phyloP scores from a whole-genome alignment of 1,140 invertebrate species.

The Aphis craccivora region DNA sequence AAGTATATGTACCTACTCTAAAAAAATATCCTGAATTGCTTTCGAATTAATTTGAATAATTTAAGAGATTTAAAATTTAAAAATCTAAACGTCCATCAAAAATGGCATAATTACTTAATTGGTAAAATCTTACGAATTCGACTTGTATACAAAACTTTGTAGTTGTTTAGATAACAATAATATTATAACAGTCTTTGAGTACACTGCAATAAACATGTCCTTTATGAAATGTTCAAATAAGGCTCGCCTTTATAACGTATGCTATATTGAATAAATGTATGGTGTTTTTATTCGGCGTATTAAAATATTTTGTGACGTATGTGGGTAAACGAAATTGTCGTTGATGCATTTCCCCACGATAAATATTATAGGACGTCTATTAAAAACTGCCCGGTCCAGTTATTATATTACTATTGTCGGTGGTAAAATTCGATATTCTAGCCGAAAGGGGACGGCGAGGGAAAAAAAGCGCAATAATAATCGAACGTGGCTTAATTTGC shows the following conservation, averaged over 20 bases:
- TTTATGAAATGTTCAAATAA: background rate
- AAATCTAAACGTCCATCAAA: background rate
- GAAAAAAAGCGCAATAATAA: slow-evolving; percentile 44
- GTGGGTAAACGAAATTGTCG: background rate
- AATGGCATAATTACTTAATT: background rate
- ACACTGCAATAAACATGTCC: too few species aligned
- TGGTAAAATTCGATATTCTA: slow-evolving; percentile 23
- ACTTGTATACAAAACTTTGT: too few species aligned
- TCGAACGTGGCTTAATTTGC: slow-evolving; percentile 37
- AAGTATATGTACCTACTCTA: too few species aligned
- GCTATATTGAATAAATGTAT: background rate
- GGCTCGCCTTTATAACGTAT: background rate
- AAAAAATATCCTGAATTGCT: background rate
- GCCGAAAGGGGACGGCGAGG: background rate
- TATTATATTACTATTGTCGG: slow-evolving; percentile 1
- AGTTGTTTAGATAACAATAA: too few species aligned
- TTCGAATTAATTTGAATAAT: background rate
- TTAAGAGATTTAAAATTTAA: background rate
- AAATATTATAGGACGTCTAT: background rate
- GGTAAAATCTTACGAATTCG: too few species aligned
- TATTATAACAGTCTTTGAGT: too few species aligned
- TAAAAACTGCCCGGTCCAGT: background rate
- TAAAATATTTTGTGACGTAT: background rate
- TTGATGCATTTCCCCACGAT: background rate
- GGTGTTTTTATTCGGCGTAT: background rate